These are phyloP conservation scores for Berghia stephanieae DNA, from an alignment of 1,140 invertebrate genomes.

Conservation along the genomic window DNA sequence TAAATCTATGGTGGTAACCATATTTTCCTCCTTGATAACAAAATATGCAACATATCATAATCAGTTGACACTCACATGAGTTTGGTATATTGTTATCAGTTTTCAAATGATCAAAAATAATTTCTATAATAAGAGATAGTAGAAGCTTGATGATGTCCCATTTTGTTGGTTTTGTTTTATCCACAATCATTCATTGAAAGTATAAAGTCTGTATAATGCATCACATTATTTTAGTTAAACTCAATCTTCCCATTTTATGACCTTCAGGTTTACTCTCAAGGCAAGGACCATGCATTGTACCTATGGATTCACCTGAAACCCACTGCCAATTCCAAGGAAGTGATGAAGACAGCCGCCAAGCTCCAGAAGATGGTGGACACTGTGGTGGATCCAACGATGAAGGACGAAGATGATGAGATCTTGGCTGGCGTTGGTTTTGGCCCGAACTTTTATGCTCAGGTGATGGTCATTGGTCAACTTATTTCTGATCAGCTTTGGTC, in stretches of 20 bases:
- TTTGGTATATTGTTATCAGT: too few species aligned
- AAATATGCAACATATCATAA: too few species aligned
- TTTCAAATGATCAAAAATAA: too few species aligned
- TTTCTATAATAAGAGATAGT: too few species aligned
- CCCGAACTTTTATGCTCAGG: slow-evolving; percentile 59
- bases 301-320: slow-evolving; percentile 61
- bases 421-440: slow-evolving; percentile 64
- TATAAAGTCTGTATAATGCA: too few species aligned
- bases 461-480: slow-evolving; percentile 22
- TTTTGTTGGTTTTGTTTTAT: too few species aligned
- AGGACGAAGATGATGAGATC: slow-evolving; percentile 60
- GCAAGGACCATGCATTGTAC: slow-evolving; percentile 63
- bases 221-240: too few species aligned
- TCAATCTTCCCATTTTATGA: background rate
- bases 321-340: slow-evolving; percentile 52
- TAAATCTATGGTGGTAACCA: too few species aligned
- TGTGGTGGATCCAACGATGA: slow-evolving; percentile 51
- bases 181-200: too few species aligned
- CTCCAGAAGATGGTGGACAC: slow-evolving; percentile 58
- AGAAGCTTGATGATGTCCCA: too few species aligned
- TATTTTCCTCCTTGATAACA: too few species aligned
- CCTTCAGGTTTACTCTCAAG: slow-evolving; percentile 56
- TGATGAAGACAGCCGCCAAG: slow-evolving; percentile 47
- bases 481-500: background rate
- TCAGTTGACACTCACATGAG: too few species aligned